These are phyloP conservation scores for Phodopus roborovskii DNA, from an alignment of 2,113 vertebrate genomes.

Conservation along the genomic window DNA sequence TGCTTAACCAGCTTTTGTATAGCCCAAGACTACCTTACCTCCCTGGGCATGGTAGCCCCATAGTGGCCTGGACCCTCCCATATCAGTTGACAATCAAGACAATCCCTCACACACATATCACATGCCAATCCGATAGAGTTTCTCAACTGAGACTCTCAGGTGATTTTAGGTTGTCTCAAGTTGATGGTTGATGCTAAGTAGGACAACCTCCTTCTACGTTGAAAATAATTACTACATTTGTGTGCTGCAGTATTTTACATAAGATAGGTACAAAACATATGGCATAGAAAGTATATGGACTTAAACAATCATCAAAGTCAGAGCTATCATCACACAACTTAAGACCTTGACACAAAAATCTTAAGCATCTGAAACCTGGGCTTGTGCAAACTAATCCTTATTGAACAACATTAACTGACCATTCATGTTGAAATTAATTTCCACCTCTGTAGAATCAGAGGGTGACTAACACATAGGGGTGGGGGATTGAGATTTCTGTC, in stretches of 20 bases:
- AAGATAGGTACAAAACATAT: not conserved
- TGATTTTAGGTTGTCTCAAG: not conserved
- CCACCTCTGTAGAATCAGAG: not conserved
- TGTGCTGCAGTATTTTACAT: not conserved
- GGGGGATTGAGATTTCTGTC: not conserved
- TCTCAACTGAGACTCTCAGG: not conserved
- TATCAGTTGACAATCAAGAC: not conserved
- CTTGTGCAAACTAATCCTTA: not conserved
- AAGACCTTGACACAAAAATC: not conserved
- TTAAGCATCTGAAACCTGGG: not conserved
- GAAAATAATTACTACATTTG: not conserved
- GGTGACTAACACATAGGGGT: not conserved
- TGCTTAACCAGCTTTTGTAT: not conserved
- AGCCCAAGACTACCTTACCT: not conserved
- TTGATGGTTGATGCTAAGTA: not conserved
- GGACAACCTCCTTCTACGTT: not conserved
- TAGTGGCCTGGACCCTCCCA: not conserved
- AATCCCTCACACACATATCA: not conserved
- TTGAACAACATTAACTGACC: not conserved
- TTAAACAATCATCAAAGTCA: not conserved
- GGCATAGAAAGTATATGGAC: not conserved
- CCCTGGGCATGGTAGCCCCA: not conserved
- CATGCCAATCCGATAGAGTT: not conserved
- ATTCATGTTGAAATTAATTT: conserved; percentile 31
- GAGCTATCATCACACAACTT: not conserved